phyloP scores from a whole-genome alignment of 2,888 invertebrate species.

The Drosophila mettleri region DNA sequence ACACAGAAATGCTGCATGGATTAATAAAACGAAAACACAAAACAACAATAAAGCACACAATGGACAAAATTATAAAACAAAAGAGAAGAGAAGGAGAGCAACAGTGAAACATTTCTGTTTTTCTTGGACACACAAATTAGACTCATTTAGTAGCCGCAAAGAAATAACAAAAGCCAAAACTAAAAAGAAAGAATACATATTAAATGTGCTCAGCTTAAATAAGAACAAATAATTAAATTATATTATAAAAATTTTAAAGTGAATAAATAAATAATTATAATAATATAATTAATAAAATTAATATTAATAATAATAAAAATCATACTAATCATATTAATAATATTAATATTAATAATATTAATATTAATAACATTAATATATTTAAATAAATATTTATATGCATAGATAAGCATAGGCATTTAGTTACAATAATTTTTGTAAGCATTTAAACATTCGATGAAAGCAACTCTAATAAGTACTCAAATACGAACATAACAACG shows the following conservation, averaged over 20 bases:
- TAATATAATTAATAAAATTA: too few species aligned
- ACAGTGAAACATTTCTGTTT: conserved; percentile 3
- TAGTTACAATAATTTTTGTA: conserved; percentile 1
- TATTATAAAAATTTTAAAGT: too few species aligned
- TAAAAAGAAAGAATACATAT: neutral
- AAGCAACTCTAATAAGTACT: conserved; percentile 4
- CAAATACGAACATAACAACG: conserved; percentile 1
- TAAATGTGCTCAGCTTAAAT: neutral
- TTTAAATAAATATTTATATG: neutral
- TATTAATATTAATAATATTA: too few species aligned
- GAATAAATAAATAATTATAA: too few species aligned
- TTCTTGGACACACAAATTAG: conserved; percentile 12
- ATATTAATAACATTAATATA: too few species aligned
- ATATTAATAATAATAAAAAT: too few species aligned
- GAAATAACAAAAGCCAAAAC: conserved; percentile 2
- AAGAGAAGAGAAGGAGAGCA: neutral
- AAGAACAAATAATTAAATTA: neutral
- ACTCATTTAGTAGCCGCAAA: conserved; percentile 8
- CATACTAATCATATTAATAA: too few species aligned
- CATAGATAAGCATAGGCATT: neutral
- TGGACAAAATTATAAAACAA: neutral
- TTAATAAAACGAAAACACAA: conserved; percentile 29
- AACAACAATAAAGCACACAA: conserved; percentile 30
- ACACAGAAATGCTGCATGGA: conserved; percentile 20
- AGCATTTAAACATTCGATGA: neutral